These are phyloP conservation scores for Polydrusus cervinus DNA, from an alignment of 2,888 invertebrate species.

Conservation along the genomic window DNA sequence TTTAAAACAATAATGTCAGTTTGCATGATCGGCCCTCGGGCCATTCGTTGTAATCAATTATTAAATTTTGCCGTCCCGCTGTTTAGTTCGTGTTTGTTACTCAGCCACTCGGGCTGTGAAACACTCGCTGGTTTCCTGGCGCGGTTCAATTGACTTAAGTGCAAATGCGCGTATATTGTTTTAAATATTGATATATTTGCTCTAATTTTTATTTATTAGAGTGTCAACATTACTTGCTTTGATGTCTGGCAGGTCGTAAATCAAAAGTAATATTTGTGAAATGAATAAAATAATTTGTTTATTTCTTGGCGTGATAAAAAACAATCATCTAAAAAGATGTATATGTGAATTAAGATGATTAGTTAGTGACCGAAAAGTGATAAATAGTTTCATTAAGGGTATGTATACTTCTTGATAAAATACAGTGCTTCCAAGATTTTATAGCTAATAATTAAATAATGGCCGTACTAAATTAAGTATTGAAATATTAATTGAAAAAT, in stretches of 20 bases:
- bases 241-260: not conserved
- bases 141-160: conserved; percentile 43
- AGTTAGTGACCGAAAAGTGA: not conserved
- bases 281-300: not conserved
- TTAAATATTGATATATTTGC: conserved; percentile 26
- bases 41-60: conserved; percentile 45
- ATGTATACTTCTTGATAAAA: not conserved
- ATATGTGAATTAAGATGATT: not conserved
- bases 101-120: conserved; percentile 27
- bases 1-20: conserved; percentile 21
- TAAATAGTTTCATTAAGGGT: not conserved
- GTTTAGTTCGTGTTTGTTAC: conserved; percentile 41
- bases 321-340: not conserved
- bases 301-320: not conserved
- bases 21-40: conserved; percentile 44
- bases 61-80: conserved; percentile 36
- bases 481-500: too few species aligned
- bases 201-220: conserved; percentile 26
- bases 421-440: too few species aligned
- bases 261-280: conserved; percentile 11
- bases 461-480: too few species aligned
- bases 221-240: conserved; percentile 4
- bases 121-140: conserved; percentile 25
- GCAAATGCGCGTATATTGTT: conserved; percentile 27
- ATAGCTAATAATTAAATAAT: too few species aligned